phyloP scores from a whole-genome alignment of 2,113 vertebrate genomes.

The Gallinago media region DNA sequence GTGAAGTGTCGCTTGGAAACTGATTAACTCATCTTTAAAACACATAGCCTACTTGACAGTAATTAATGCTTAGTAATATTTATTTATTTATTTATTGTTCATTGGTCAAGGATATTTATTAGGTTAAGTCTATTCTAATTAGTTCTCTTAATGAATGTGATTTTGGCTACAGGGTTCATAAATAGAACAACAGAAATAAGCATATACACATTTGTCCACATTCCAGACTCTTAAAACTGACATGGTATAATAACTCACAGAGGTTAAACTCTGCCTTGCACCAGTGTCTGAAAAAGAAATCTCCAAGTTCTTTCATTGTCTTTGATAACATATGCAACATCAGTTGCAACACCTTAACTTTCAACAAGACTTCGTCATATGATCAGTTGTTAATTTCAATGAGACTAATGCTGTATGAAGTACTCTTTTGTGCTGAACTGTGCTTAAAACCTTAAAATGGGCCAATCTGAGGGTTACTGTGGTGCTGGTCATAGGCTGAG shows the following conservation, averaged over 20 bases:
- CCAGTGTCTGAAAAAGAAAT: background rate
- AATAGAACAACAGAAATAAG: background rate
- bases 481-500: too few relatives aligned
- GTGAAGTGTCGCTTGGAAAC: background rate
- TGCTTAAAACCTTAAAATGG: background rate
- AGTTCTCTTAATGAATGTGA: background rate
- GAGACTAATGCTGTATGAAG: background rate
- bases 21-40: background rate
- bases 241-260: background rate
- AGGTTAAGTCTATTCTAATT: background rate
- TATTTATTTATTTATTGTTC: background rate
- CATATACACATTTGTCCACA: rapidly evolving
- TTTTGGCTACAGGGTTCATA: background rate
- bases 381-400: background rate
- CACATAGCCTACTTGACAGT: background rate
- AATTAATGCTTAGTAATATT: background rate
- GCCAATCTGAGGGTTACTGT: background rate
- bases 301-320: background rate
- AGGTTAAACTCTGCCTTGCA: background rate
- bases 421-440: background rate
- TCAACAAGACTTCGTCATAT: background rate
- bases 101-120: background rate
- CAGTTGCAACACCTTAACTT: background rate
- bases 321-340: background rate
- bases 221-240: background rate